Evolutionary conservation across 2,797 vertebrate species (phyloP), one percentile per base, ranked within the genome.

Genomic region (Psittacula echo): DNA sequence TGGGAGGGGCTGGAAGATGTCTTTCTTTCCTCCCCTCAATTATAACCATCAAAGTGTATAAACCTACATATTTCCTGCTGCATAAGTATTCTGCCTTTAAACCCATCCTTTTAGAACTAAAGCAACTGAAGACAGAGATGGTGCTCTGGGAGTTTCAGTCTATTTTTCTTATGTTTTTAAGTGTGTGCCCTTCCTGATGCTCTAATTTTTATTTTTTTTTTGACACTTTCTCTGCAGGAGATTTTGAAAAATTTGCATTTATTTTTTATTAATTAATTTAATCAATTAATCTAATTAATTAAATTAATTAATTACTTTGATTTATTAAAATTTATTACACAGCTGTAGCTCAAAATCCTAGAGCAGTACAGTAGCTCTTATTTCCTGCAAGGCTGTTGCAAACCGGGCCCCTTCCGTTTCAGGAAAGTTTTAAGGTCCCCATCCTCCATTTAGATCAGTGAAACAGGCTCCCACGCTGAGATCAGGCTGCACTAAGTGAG

Each of bases 181-280:
- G 23, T n/a, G 9, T 0, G 0, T 81, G 7, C 9, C 18, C 13
- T 62, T 80, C 5, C 6, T 32, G 24, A 48, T 83, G n/a, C 37
- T 37, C 37, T 37, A 37, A 37, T 37, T 4, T 37, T 48, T 72
- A 85, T 83, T n/a, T 68, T 4, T 4, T 87, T 83, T n/a, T 68
- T 4, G 1, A 39, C 2, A 44, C 12, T 19, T 87, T 61, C 13
- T 67, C 10, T 71, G 51, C 21, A 50, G 22, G 61, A 84, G 37
- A 71, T 64, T 30, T 22, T 77, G 41, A 12, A 58, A 45, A 47
- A 26, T 5, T 37, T 8, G 4, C 61, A 39, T 39, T 11, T 39
- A 39, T 39, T 39, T 39, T 39, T 39, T 39, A 39, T 39, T 10
- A 10, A 39, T 39, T 39, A 39, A 39, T 39, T 39, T 39, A 39